phyloP scores from a whole-genome alignment of 2,888 invertebrate genomes.

The Lithophane socia region DNA sequence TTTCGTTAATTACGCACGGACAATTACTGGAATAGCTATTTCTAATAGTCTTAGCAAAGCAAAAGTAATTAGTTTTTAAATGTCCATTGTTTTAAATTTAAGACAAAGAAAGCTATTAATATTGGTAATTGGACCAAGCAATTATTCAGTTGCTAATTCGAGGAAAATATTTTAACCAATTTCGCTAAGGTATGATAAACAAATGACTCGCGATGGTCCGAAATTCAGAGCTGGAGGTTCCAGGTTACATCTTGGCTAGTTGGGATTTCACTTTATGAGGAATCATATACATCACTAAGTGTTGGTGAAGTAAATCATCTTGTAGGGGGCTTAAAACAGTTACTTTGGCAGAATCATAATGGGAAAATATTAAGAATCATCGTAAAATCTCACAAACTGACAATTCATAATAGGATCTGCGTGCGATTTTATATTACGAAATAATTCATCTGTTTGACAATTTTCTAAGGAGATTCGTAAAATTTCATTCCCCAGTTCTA shows the following conservation, averaged over 20 bases:
- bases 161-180: background rate
- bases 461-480: too few relatives aligned
- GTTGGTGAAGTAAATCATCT: background rate
- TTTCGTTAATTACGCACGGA: constrained; percentile 16
- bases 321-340: too few relatives aligned
- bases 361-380: too few relatives aligned
- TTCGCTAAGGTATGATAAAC: background rate
- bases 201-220: background rate
- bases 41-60: background rate
- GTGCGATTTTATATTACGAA: too few relatives aligned
- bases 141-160: background rate
- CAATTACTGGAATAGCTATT: background rate
- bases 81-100: constrained; percentile 11
- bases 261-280: background rate
- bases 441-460: too few relatives aligned
- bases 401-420: too few relatives aligned
- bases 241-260: background rate
- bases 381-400: too few relatives aligned
- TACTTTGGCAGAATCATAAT: too few relatives aligned
- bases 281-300: background rate
- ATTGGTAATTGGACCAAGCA: background rate
- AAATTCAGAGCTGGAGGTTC: background rate
- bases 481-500: too few relatives aligned
- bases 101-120: constrained; percentile 7
- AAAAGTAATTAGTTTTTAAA: constrained; percentile 3